These are phyloP conservation scores for Scaptomyza montana DNA, from an alignment of 1,140 invertebrate species.

Conservation along the genomic window DNA sequence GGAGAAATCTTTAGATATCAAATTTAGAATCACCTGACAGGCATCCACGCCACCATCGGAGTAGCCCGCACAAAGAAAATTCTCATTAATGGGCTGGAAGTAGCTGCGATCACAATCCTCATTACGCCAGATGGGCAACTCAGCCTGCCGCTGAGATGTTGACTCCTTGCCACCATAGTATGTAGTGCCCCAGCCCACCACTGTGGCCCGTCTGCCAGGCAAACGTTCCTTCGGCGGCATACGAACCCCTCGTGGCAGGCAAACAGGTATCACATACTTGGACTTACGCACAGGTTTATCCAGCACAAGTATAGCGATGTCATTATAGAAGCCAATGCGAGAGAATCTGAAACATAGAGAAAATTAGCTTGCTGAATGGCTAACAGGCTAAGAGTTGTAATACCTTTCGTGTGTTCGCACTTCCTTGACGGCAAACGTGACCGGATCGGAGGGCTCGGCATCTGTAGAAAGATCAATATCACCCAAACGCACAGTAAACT, in stretches of 20 bases:
- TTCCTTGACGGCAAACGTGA: conserved; percentile 90
- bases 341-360: conserved; percentile 86
- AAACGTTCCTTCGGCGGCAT: conserved; percentile 80
- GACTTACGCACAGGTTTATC: conserved; percentile 89
- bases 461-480: conserved; percentile 93
- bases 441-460: conserved; percentile 91
- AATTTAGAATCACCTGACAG: conserved; percentile 89
- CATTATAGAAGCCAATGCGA: conserved; percentile 95
- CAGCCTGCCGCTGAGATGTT: conserved; percentile 91
- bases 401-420: conserved; percentile 89
- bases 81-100: conserved; percentile 95
- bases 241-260: conserved; percentile 87
- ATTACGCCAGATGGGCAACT: conserved; percentile 95
- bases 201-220: conserved; percentile 88
- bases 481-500: conserved; percentile 94
- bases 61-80: conserved; percentile 95
- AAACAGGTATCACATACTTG: conserved; percentile 94
- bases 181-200: conserved; percentile 96
- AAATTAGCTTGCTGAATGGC: background rate
- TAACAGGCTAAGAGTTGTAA: background rate
- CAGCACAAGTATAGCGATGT: conserved; percentile 88
- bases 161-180: conserved; percentile 94
- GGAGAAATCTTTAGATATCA: background rate
- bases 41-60: conserved; percentile 95
- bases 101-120: conserved; percentile 95